Evolutionary conservation across 2,113 vertebrate genomes (phyloP).

Genomic region (human): GRCh38 chr3:22319001-22319500

Average conservation of each 20-base stretch:
- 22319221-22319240: neutral
- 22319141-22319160: neutral
- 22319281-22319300: neutral
- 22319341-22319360: neutral
- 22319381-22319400: neutral
- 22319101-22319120: constrained; percentile 19
- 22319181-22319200: neutral
- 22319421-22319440: neutral
- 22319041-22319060: constrained; percentile 56
- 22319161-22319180: neutral
- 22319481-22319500: neutral
- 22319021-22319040: constrained; percentile 45
- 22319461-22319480: neutral
- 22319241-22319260: neutral
- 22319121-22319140: constrained; percentile 38
- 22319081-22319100: constrained; percentile 55
- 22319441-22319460: neutral
- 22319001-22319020: constrained; percentile 52
- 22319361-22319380: neutral
- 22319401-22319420: neutral
- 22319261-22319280: neutral
- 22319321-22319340: neutral
- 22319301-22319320: neutral
- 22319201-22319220: neutral
- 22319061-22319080: constrained; percentile 60